phyloP scores from a whole-genome alignment of 1,140 invertebrate genomes.

The Lordiphosa stackelbergi region DNA sequence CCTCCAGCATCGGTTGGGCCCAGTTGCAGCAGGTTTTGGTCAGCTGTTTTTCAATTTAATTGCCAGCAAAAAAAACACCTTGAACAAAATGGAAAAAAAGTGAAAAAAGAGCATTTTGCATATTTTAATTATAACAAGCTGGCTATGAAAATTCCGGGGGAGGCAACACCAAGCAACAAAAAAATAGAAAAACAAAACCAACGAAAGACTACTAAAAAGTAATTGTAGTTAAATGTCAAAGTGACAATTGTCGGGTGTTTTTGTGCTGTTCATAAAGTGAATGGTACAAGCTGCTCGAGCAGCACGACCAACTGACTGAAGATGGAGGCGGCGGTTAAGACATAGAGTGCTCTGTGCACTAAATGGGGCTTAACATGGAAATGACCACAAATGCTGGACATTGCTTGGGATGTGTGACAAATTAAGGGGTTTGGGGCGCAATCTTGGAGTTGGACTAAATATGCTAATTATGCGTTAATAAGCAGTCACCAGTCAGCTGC shows the following conservation, averaged over 20 bases:
- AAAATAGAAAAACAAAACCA: constrained; percentile 20
- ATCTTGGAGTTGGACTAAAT: constrained; percentile 62
- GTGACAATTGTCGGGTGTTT: constrained; percentile 57
- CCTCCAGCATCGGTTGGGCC: constrained; percentile 8
- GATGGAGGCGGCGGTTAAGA: constrained; percentile 5
- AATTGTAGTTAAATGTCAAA: constrained; percentile 74
- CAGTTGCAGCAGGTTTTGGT: constrained; percentile 12
- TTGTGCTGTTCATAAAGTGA: constrained; percentile 54
- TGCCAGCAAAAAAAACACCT: constrained; percentile 48
- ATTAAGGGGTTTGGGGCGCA: constrained; percentile 28
- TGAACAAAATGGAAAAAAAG: constrained; percentile 23
- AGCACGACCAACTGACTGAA: constrained; percentile 9
- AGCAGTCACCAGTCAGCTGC: constrained; percentile 43
- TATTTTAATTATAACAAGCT: constrained; percentile 74
- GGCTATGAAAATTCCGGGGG: constrained; percentile 35
- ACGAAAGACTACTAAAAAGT: constrained; percentile 67
- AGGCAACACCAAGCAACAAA: constrained; percentile 18
- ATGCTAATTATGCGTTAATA: constrained; percentile 75
- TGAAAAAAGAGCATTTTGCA: constrained; percentile 33
- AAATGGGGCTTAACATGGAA: constrained; percentile 61
- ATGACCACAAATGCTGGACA: constrained; percentile 24
- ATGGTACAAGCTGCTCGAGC: constrained; percentile 41
- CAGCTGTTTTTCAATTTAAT: constrained; percentile 51
- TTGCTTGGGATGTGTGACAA: constrained; percentile 41
- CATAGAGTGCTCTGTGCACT: constrained; percentile 25